Evolutionary conservation across 2,797 vertebrate species (phyloP).

Genomic region (Acipenser transmontanus): DNA sequence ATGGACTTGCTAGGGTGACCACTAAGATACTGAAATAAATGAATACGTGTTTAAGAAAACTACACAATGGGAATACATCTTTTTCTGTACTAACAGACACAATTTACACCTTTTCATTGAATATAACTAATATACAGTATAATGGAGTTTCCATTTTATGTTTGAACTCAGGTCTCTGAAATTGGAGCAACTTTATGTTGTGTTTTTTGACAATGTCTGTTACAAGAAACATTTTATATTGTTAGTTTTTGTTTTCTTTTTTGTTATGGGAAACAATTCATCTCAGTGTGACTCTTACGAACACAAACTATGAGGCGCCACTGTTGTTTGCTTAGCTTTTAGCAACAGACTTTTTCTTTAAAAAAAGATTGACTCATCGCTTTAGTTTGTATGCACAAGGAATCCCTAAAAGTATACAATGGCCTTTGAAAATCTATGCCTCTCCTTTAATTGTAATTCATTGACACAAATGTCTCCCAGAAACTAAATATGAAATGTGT

Average conservation of each 20-base stretch:
- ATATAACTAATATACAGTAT: too few relatives aligned
- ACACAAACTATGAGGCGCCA: constrained; percentile 30
- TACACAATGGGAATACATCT: too few relatives aligned
- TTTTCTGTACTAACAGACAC: too few relatives aligned
- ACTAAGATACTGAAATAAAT: too few relatives aligned
- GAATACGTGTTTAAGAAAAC: too few relatives aligned
- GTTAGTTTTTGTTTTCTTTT: constrained; percentile 1
- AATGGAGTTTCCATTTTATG: too few relatives aligned
- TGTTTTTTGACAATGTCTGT: constrained; percentile 8
- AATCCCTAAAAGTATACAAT: constrained; percentile 26
- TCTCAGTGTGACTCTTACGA: constrained; percentile 14
- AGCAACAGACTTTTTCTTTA: constrained; percentile 29
- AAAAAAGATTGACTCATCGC: constrained; percentile 23
- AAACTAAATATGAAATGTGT: too few relatives aligned
- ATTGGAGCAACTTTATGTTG: too few relatives aligned
- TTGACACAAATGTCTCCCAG: too few relatives aligned
- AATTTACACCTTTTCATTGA: too few relatives aligned
- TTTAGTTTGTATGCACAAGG: constrained; percentile 33
- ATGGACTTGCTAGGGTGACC: not conserved
- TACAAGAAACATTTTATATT: constrained; percentile 10
- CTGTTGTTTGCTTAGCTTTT: constrained; percentile 33
- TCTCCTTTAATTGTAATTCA: not conserved
- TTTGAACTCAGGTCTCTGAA: too few relatives aligned
- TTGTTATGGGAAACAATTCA: constrained; percentile 1
- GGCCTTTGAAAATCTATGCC: not conserved